These are phyloP conservation scores for Hylaeus anthracinus DNA, from an alignment of 1,140 invertebrate genomes.

Conservation along the genomic window DNA sequence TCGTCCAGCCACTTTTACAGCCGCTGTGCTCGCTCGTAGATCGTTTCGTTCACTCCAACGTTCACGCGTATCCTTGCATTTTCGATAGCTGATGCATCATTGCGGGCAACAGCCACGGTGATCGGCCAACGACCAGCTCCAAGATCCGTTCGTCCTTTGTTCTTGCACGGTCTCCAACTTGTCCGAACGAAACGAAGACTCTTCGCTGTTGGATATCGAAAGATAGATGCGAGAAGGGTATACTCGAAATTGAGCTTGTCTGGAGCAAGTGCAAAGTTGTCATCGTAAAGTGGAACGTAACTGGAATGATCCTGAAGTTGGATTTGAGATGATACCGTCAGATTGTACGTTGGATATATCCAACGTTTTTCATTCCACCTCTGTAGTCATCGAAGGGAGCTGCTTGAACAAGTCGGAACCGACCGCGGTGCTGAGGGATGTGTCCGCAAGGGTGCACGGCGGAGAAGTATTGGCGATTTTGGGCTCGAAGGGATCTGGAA, in stretches of 20 bases:
- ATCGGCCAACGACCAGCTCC: not conserved
- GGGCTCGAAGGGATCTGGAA: conserved; percentile 96
- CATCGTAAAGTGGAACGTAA: conserved; percentile 25
- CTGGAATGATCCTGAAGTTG: not conserved
- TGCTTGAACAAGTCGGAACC: conserved; percentile 75
- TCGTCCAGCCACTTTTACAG: conserved; percentile 45
- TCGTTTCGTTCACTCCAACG: not conserved
- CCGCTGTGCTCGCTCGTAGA: conserved; percentile 9
- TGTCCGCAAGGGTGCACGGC: conserved; percentile 93
- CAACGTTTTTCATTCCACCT: conserved; percentile 91
- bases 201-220: not conserved
- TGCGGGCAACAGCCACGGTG: conserved; percentile 17
- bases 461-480: conserved; percentile 95
- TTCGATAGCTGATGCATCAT: not conserved
- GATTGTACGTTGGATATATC: conserved; percentile 93
- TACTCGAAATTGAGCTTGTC: too few relatives aligned
- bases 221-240: too few relatives aligned
- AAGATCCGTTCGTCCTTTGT: conserved; percentile 18
- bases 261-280: too few relatives aligned
- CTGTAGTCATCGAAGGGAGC: conserved; percentile 72
- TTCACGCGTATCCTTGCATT: not conserved
- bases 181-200: too few relatives aligned
- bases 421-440: conserved; percentile 90
- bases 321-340: conserved; percentile 85
- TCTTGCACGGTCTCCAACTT: not conserved